Evolutionary conservation across 2,888 invertebrate species (phyloP), one percentile per base, ranked within the genome.

Genomic region (Hyles lineata): DNA sequence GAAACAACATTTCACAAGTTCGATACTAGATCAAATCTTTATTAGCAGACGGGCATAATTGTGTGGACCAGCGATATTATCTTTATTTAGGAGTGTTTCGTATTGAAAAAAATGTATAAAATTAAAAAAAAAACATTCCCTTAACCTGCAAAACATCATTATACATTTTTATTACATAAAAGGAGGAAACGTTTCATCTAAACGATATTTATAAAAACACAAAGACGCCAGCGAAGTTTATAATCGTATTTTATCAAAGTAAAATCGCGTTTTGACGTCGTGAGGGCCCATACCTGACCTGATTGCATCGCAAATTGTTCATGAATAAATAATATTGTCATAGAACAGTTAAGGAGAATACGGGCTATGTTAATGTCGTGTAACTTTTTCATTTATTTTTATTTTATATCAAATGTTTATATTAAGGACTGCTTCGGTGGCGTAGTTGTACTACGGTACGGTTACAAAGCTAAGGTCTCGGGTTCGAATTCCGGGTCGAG

Each of bases 251-350:
- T 90, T 87, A 88, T 92, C 90, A 90, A 89, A 91, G 90, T 90
- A 89, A 86, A 90, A 89, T 90, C 87, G 83, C 83, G 89, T 90
- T 90, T 88, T 85, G 86, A 89, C 89, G 89, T 90, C 87, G 87
- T 85, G 80, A 82, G 80, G 80, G 87, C 82, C 84, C 84, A 82
- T 87, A 88, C 88, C 87, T 91, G 90, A 91, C 91, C 92, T 91
- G 92, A 93, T 93, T 93, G 92, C 91, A 92, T 91, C 89, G 87
- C 89, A 94, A 92, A 93, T 93, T 94, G 91, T 91, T 92, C 93
- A 93, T 94, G 93, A 94, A 94, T 93, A 94, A 91, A 91, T 93
- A 92, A 93, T 91, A 89, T 82, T 81, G 81, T 83, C 83, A 87
- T 85, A 87, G 87, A 84, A 82, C 83, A 81, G 83, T 89, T 90